phyloP scores from a whole-genome alignment of 2,113 vertebrate species.

The Seriola dumerili region DNA sequence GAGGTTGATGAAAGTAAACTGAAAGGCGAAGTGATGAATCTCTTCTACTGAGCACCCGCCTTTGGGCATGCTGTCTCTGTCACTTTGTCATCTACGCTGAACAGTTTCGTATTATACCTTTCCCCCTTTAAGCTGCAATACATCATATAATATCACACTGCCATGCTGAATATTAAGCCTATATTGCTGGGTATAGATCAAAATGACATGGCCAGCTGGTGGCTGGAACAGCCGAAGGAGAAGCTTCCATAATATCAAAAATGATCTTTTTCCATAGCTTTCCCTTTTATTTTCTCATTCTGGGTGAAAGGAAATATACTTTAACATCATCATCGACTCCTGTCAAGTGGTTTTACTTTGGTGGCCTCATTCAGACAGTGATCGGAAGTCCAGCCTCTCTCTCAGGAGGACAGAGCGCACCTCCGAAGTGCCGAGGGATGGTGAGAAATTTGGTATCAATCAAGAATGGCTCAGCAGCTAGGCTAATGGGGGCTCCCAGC shows the following conservation, averaged over 20 bases:
- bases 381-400: slow-evolving; percentile 15
- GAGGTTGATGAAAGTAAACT: slow-evolving; percentile 49
- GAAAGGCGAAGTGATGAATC: slow-evolving; percentile 41
- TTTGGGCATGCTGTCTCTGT: slow-evolving; percentile 34
- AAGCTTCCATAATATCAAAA: slow-evolving; percentile 28
- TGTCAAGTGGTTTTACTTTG: slow-evolving; percentile 43
- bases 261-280: slow-evolving; percentile 8
- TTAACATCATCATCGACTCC: slow-evolving; percentile 36
- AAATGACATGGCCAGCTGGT: slow-evolving; percentile 40
- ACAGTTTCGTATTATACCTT: slow-evolving; percentile 22
- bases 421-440: slow-evolving; percentile 33
- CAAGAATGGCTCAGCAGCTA: slow-evolving; percentile 48
- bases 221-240: slow-evolving; percentile 10
- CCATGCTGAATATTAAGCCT: slow-evolving; percentile 49
- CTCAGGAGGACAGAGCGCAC: slow-evolving; percentile 1
- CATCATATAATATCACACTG: slow-evolving; percentile 51
- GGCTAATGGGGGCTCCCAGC: slow-evolving; percentile 65
- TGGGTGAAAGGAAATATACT: slow-evolving; percentile 43
- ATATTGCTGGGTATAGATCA: slow-evolving; percentile 53
- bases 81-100: slow-evolving; percentile 55
- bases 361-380: slow-evolving; percentile 28
- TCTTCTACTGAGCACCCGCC: slow-evolving; percentile 31
- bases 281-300: slow-evolving; percentile 31
- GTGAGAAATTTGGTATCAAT: slow-evolving; percentile 60
- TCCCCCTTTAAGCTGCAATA: slow-evolving; percentile 51